Percentiles rank a stretch among this genome's conserved stretches.
phyloP scores from a whole-genome alignment of 2,888 invertebrate species.

The Hirtodrosophila alboralis region DNA sequence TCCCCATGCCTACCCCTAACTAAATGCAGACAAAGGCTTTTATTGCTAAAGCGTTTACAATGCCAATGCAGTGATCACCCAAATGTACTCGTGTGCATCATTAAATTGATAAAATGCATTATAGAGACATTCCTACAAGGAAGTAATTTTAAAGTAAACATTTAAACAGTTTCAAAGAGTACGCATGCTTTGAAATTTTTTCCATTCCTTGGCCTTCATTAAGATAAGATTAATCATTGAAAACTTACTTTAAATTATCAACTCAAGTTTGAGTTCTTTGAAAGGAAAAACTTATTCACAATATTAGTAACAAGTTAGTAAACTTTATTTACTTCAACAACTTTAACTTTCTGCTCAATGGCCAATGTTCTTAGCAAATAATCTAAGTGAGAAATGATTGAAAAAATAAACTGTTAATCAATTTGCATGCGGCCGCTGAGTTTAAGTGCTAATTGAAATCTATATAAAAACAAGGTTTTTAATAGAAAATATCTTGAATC shows the following conservation, averaged over 20 bases:
- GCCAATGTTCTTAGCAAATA: slow-evolving; percentile 1
- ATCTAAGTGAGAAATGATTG: neutral
- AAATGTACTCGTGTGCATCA: slow-evolving; percentile 13
- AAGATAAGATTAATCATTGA: too few species aligned
- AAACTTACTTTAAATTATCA: slow-evolving; percentile 5
- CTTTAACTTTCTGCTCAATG: slow-evolving; percentile 13
- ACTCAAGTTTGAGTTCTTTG: too few species aligned
- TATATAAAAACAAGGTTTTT: slow-evolving; percentile 29
- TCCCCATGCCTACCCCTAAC: neutral
- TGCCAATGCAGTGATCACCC: neutral
- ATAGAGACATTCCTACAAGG: too few species aligned
- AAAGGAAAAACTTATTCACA: too few species aligned
- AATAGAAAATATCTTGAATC: too few species aligned
- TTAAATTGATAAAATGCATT: slow-evolving; percentile 30
- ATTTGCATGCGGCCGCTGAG: slow-evolving; percentile 30
- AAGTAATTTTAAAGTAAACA: too few species aligned
- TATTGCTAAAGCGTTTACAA: slow-evolving; percentile 46
- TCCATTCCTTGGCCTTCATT: too few species aligned
- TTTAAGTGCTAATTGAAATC: slow-evolving; percentile 46
- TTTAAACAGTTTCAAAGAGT: neutral
- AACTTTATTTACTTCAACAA: slow-evolving; percentile 5
- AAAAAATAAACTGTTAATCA: slow-evolving; percentile 27
- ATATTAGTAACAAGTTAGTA: too few species aligned
- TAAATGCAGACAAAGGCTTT: slow-evolving; percentile 42
- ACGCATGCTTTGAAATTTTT: slow-evolving; percentile 1